A percentile compares a stretch with the other conserved stretches of the same genome.
phyloP scores from a whole-genome alignment of 64 coral and sea anemone genomes.

The Actinia equina region DNA sequence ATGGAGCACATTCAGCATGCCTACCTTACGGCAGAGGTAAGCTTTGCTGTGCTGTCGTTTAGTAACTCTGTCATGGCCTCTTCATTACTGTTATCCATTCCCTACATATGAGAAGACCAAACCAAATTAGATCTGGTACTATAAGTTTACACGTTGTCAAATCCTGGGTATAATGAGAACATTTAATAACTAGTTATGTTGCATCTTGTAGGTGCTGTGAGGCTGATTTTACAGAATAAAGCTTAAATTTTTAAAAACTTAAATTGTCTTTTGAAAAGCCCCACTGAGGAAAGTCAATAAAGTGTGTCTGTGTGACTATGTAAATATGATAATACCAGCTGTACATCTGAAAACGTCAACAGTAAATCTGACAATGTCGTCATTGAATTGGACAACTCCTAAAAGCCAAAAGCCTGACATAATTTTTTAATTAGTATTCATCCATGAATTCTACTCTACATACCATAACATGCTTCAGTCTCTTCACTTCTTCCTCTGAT shows the following conservation, averaged over 20 bases:
- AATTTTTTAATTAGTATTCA: neutral
- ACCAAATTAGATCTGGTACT: neutral
- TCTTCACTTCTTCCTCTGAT: constrained; percentile 98
- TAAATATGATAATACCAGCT: too few species aligned
- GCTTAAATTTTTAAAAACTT: too few species aligned
- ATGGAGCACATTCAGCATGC: neutral
- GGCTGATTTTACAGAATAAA: too few species aligned
- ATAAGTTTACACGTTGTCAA: neutral
- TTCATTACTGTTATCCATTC: constrained; percentile 86
- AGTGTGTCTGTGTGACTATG: too few species aligned
- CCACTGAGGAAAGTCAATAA: too few species aligned
- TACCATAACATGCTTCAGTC: constrained; percentile 98
- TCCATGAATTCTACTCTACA: neutral
- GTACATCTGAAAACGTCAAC: too few species aligned
- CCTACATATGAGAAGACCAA: constrained; percentile 17
- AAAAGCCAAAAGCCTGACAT: neutral
- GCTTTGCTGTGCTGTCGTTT: constrained; percentile 83
- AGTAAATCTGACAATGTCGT: too few species aligned
- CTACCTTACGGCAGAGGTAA: constrained; percentile 97
- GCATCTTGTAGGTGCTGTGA: too few species aligned
- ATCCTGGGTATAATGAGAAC: too few species aligned
- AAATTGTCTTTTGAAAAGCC: too few species aligned
- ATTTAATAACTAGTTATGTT: too few species aligned
- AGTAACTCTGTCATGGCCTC: constrained; percentile 68
- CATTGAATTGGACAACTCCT: too few species aligned